Conservation (phyloP, 2,797 vertebrate genomes). For the Botia kubotai region DNA sequence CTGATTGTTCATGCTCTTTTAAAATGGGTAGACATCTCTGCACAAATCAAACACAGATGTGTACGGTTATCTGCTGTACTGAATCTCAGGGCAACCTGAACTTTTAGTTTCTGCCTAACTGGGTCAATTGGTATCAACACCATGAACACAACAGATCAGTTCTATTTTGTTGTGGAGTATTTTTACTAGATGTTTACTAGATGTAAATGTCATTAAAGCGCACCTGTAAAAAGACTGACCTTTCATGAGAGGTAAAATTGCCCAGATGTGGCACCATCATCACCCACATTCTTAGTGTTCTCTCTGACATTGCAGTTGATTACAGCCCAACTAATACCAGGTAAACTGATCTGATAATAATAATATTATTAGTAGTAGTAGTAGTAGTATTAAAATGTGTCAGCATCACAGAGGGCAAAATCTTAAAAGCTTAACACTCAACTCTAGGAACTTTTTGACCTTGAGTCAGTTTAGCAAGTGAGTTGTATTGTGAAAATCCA, state of each 20-base stretch:
- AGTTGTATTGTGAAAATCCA: neutral
- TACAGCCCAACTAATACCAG: neutral
- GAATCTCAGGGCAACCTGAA: neutral
- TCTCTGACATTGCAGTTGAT: neutral
- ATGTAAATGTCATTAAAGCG: neutral
- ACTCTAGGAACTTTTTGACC: too few species aligned
- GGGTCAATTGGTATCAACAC: neutral
- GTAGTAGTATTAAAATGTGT: too few species aligned
- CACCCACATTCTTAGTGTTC: neutral
- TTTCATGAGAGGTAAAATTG: neutral
- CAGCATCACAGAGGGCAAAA: too few species aligned
- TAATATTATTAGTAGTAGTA: too few species aligned
- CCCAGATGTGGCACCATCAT: slow-evolving; percentile 10
- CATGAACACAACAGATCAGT: neutral
- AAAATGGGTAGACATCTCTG: neutral
- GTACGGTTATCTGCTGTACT: neutral
- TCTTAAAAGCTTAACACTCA: too few species aligned
- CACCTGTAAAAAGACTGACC: slow-evolving; percentile 9
- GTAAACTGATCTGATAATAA: neutral
- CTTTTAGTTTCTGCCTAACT: neutral
- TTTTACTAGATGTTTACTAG: too few species aligned
- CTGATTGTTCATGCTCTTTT: neutral
- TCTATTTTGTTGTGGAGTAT: too few species aligned
- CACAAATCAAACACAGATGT: slow-evolving; percentile 34
- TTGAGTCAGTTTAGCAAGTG: too few species aligned